Evolutionary conservation across 2,888 invertebrate genomes (phyloP).

Genomic region (Apeira syringaria): DNA sequence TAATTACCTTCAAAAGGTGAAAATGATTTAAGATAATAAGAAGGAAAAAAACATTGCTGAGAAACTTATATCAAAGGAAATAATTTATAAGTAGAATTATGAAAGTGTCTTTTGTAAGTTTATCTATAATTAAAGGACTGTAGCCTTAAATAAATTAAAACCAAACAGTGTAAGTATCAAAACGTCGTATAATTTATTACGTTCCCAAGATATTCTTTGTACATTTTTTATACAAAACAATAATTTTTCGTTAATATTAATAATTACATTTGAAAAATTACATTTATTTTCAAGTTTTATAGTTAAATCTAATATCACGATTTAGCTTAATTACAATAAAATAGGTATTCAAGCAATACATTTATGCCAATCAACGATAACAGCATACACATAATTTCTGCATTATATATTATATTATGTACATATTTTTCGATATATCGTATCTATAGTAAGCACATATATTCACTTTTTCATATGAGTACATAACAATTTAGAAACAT

Average conservation of each 20-base stretch:
- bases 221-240: conserved; percentile 83
- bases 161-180: conserved; percentile 74
- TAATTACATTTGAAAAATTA: conserved; percentile 83
- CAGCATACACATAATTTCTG: conserved; percentile 56
- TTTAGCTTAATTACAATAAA: conserved; percentile 79
- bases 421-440: conserved; percentile 13
- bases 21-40: too few relatives aligned
- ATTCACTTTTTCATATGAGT: conserved; percentile 16
- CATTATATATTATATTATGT: conserved; percentile 25
- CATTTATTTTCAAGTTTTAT: conserved; percentile 78
- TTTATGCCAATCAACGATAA: conserved; percentile 67
- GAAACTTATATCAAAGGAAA: too few relatives aligned
- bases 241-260: conserved; percentile 76
- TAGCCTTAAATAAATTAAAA: conserved; percentile 62
- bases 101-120: conserved; percentile 16
- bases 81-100: too few relatives aligned
- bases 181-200: conserved; percentile 84
- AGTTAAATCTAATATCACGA: conserved; percentile 83
- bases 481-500: conserved; percentile 21
- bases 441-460: conserved; percentile 28
- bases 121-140: too few relatives aligned
- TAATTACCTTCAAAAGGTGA: too few relatives aligned
- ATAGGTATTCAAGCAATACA: conserved; percentile 74
- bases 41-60: too few relatives aligned
- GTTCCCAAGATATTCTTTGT: conserved; percentile 78